phyloP scores from a whole-genome alignment of 2,888 invertebrate species.

The Eugnorisma glareosa region DNA sequence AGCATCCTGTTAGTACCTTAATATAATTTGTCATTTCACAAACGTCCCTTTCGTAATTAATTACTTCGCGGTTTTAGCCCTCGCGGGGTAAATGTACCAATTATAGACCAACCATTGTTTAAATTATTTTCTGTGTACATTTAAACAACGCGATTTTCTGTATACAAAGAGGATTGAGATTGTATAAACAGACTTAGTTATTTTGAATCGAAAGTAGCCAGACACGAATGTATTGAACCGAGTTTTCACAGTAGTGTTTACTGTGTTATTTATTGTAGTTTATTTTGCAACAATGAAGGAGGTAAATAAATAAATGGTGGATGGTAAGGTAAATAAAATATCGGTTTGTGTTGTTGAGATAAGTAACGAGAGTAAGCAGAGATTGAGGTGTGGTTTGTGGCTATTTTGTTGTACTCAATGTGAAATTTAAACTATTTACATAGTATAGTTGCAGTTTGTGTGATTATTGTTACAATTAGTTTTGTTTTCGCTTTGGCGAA shows the following conservation, averaged over 20 bases:
- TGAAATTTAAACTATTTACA: neutral
- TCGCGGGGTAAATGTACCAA: slow-evolving; percentile 48
- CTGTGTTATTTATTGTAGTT: slow-evolving; percentile 52
- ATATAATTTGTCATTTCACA: slow-evolving; percentile 51
- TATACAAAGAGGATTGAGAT: slow-evolving; percentile 23
- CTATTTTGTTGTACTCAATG: neutral
- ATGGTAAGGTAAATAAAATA: slow-evolving; percentile 31
- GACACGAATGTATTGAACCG: slow-evolving; percentile 40
- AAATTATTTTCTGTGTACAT: slow-evolving; percentile 33
- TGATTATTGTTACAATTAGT: neutral
- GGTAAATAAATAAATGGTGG: slow-evolving; percentile 41
- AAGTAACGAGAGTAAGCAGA: slow-evolving; percentile 3
- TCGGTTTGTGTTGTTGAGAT: slow-evolving; percentile 29
- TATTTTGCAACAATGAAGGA: slow-evolving; percentile 48
- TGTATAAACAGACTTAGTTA: slow-evolving; percentile 52
- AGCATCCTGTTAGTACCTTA: slow-evolving; percentile 28
- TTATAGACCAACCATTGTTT: slow-evolving; percentile 21
- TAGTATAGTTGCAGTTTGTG: neutral
- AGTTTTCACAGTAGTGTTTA: slow-evolving; percentile 38
- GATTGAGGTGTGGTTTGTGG: neutral
- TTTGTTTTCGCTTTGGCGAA: neutral
- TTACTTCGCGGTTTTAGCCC: slow-evolving; percentile 45
- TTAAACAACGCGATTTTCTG: slow-evolving; percentile 39
- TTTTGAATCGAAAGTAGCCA: slow-evolving; percentile 58
- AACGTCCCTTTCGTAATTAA: slow-evolving; percentile 51